Evolutionary conservation across 2,797 vertebrate genomes (phyloP).

Genomic region (Aselliscus stoliczkanus): DNA sequence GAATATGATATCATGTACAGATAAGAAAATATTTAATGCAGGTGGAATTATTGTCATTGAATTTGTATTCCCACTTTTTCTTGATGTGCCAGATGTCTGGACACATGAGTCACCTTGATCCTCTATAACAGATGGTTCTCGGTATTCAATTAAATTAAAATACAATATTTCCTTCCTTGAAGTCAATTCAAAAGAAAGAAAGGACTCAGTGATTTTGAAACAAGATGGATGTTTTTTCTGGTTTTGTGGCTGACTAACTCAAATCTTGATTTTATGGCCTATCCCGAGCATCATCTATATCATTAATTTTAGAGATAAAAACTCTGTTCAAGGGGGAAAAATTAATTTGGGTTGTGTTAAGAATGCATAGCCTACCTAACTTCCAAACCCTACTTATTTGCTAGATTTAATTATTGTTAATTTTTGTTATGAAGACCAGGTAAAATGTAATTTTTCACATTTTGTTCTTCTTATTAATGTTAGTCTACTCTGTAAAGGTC

Average conservation of each 20-base stretch:
- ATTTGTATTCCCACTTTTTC: neutral
- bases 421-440: neutral
- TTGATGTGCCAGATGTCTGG: neutral
- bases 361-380: neutral
- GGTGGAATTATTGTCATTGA: neutral
- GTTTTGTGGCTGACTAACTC: neutral
- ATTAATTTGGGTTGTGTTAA: neutral
- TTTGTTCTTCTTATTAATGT: neutral
- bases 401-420: neutral
- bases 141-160: slow-evolving; percentile 49
- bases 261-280: slow-evolving; percentile 17
- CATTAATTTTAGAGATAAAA: slow-evolving; percentile 17
- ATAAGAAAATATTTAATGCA: neutral
- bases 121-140: neutral
- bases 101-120: neutral
- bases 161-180: neutral
- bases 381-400: neutral
- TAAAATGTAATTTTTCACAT: neutral
- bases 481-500: neutral
- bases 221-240: neutral
- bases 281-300: neutral
- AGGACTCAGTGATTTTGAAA: slow-evolving; percentile 8
- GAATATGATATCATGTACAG: neutral
- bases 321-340: neutral
- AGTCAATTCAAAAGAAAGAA: neutral